Percentiles rank a stretch among this genome's conserved stretches.
These are phyloP conservation scores for Panorpa germanica DNA, from an alignment of 2,888 invertebrate species.

Conservation along the genomic window DNA sequence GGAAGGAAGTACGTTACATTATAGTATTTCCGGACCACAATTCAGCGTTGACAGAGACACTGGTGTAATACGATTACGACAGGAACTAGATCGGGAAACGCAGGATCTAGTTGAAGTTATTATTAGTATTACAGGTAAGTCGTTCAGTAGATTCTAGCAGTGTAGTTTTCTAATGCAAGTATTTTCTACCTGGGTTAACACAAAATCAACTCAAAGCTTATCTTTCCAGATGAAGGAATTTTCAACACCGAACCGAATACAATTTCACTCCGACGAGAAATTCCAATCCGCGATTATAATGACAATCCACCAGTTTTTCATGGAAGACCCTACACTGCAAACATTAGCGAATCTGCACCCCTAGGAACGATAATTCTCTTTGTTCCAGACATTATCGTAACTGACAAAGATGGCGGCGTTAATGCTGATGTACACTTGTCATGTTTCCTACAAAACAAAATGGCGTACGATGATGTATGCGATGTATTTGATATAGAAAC, in stretches of 20 bases:
- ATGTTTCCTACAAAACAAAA: slow-evolving; percentile 37
- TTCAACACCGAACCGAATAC: slow-evolving; percentile 58
- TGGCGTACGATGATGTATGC: slow-evolving; percentile 46
- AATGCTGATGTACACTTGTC: slow-evolving; percentile 49
- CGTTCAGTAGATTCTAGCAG: too few species aligned
- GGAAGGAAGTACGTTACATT: slow-evolving; percentile 49
- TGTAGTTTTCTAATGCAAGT: too few species aligned
- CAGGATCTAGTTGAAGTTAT: slow-evolving; percentile 55
- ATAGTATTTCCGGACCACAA: slow-evolving; percentile 66
- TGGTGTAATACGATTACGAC: slow-evolving; percentile 54
- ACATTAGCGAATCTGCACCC: slow-evolving; percentile 45
- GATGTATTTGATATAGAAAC: slow-evolving; percentile 44
- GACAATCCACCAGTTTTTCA: slow-evolving; percentile 62
- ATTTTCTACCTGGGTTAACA: too few species aligned
- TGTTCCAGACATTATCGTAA: slow-evolving; percentile 39
- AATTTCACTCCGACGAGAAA: slow-evolving; percentile 54
- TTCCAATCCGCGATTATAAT: slow-evolving; percentile 59
- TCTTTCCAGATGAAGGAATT: slow-evolving; percentile 40
- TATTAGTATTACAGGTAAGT: slow-evolving; percentile 57
- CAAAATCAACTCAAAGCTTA: neutral
- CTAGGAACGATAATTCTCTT: slow-evolving; percentile 40
- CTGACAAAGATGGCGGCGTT: slow-evolving; percentile 51
- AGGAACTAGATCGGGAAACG: slow-evolving; percentile 49
- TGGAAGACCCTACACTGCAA: slow-evolving; percentile 52
- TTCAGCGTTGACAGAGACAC: slow-evolving; percentile 58